Percentiles rank a stretch among this genome's conserved stretches.
Conservation (phyloP, 2,113 vertebrate genomes). For the Psettodes erumei region DNA sequence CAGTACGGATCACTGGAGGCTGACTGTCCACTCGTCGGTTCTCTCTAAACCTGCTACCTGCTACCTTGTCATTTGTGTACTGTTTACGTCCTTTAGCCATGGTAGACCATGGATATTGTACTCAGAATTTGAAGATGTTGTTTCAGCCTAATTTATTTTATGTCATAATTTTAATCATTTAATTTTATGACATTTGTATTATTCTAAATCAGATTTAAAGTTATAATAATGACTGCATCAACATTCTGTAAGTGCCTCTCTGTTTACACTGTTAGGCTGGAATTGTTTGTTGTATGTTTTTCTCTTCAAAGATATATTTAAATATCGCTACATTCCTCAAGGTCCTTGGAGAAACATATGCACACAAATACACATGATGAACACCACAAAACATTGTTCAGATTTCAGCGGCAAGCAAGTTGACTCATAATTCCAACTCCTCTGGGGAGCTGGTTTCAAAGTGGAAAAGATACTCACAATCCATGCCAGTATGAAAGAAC, state of each 20-base stretch:
- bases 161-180: neutral
- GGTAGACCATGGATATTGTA: neutral
- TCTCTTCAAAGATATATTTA: too few relatives aligned
- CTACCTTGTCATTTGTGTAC: constrained; percentile 22
- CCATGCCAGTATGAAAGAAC: too few relatives aligned
- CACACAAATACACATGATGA: too few relatives aligned
- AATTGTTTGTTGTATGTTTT: too few relatives aligned
- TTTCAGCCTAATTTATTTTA: neutral
- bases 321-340: neutral
- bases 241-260: neutral
- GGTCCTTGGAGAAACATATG: neutral
- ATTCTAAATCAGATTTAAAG: neutral
- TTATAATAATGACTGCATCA: neutral
- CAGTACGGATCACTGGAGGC: constrained; percentile 45
- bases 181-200: neutral
- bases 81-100: neutral
- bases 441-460: neutral
- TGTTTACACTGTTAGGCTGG: neutral
- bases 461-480: neutral
- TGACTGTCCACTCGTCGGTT: constrained; percentile 20
- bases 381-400: neutral
- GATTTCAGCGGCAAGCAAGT: neutral
- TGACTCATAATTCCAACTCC: neutral
- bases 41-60: constrained; percentile 15
- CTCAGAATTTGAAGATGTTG: neutral